Conservation (phyloP, 2,888 invertebrate species). For the Cancer borealis region DNA sequence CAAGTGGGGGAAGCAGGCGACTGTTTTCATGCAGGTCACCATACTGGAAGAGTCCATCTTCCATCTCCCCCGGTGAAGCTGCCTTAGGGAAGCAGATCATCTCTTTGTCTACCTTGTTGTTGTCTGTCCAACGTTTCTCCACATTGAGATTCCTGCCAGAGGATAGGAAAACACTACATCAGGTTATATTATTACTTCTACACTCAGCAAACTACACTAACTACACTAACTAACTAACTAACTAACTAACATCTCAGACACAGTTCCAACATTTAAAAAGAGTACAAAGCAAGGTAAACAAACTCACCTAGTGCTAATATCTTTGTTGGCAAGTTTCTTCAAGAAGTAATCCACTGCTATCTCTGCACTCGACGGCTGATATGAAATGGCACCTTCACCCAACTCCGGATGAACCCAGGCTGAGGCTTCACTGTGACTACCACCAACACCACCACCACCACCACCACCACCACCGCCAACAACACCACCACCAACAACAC, state of each 20-base stretch:
- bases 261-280: not conserved
- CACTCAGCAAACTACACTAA: not conserved
- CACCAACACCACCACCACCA: not conserved
- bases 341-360: slow-evolving; percentile 83
- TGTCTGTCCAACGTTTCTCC: slow-evolving; percentile 66
- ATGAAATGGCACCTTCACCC: slow-evolving; percentile 75
- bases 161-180: not conserved
- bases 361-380: slow-evolving; percentile 81
- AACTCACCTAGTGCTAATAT: slow-evolving; percentile 78
- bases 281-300: not conserved
- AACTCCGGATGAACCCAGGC: slow-evolving; percentile 55
- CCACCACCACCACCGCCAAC: not conserved
- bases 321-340: slow-evolving; percentile 82
- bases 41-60: slow-evolving; percentile 83
- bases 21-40: slow-evolving; percentile 81
- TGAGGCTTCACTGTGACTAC: slow-evolving; percentile 57
- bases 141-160: slow-evolving; percentile 79
- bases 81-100: slow-evolving; percentile 78
- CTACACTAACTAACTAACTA: no score
- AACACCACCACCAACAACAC: not conserved
- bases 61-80: slow-evolving; percentile 79
- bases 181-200: not conserved
- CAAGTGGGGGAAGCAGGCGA: slow-evolving; percentile 72
- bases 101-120: slow-evolving; percentile 77
- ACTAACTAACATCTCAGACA: not conserved